Evolutionary conservation across 2,113 vertebrate species (phyloP), one percentile per base, ranked within the genome.

Genomic region (Eulemur macaco): DNA sequence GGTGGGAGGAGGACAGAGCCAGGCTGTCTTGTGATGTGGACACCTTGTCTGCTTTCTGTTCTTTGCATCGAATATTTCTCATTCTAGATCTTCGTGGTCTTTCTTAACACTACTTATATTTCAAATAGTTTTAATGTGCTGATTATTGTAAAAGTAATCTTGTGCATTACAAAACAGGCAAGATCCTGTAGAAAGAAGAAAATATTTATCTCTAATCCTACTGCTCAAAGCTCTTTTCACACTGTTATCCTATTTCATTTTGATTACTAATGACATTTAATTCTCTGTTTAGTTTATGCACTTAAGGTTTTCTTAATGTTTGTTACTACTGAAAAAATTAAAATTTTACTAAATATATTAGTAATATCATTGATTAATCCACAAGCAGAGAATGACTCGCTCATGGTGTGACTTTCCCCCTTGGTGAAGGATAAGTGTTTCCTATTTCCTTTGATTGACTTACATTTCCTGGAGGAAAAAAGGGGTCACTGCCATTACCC

Each of bases 11-110:
- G 37, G 39, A 69, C 71, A 60, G 77, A 91, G 12, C 21, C 12
- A 80, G 25, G 54, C 39, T 60, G 66, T 74, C 88, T 88, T 93
- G 56, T 45, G 81, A 56, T 42, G n/a, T 5, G 3, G n/a, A 83
- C 45, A 82, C 12, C 42, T 96, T 82, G 27, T 86, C 80, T 80
- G n/a, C 56, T 92, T 86, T 89, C 68, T 89, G 34, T 50, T 92
- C 87, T 89, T 93, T 80, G 31, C 60, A 60, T 42, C 8, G 8
- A 39, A 9, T 76, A 18, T 47, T 95, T 91, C 81, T 95, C 86
- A 88, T 91, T 86, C n/a, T 37, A 86, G 89, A 56, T 77, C 34
- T 50, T 73, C 63, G 1, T 17, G 12, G 47, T 83, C 50, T 92
- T 68, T 78, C 76, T 95, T 85, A 88, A 56, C 45, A 52, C 11